These are phyloP conservation scores for Stegodyphus mimosarum DNA, from an alignment of 1,140 invertebrate species.

Conservation along the genomic window DNA sequence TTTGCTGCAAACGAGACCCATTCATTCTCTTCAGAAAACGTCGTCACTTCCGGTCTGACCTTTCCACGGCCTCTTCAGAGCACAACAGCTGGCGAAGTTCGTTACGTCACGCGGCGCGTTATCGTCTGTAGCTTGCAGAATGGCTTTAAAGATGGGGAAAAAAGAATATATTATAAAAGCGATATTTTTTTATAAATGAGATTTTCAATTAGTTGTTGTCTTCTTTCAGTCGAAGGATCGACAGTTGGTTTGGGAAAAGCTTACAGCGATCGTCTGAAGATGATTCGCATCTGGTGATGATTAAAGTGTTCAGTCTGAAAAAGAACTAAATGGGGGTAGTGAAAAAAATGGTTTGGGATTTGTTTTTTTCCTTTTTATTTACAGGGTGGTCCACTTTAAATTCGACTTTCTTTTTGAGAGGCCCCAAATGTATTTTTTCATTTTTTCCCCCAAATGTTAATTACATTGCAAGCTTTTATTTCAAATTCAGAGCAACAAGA, in stretches of 20 bases:
- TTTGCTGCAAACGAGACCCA: slow-evolving; percentile 3
- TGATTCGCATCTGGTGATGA: slow-evolving; percentile 41
- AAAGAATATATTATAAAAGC: not conserved
- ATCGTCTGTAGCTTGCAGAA: slow-evolving; percentile 18
- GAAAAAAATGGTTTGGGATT: too few species aligned
- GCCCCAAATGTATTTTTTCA: too few species aligned
- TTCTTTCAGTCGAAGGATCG: slow-evolving; percentile 11
- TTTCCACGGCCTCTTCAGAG: slow-evolving; percentile 51
- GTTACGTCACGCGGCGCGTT: slow-evolving; percentile 44
- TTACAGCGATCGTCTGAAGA: slow-evolving; percentile 14
- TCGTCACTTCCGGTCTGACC: slow-evolving; percentile 59
- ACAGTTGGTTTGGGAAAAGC: slow-evolving; percentile 25
- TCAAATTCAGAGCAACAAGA: too few species aligned
- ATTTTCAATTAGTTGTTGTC: slow-evolving; percentile 57
- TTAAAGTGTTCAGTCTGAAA: slow-evolving; percentile 34
- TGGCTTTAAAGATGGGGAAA: slow-evolving; percentile 13
- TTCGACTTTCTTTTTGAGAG: too few species aligned
- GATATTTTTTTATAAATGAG: slow-evolving; percentile 22
- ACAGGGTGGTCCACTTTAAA: too few species aligned
- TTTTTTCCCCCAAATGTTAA: too few species aligned
- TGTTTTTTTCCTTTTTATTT: too few species aligned
- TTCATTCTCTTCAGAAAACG: slow-evolving; percentile 6
- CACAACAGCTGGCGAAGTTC: slow-evolving; percentile 53
- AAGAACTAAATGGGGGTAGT: too few species aligned
- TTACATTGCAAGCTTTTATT: too few species aligned